Base-by-base conservation (phyloP, 2,113 vertebrate genomes). In the Condylura cristata region DNA sequence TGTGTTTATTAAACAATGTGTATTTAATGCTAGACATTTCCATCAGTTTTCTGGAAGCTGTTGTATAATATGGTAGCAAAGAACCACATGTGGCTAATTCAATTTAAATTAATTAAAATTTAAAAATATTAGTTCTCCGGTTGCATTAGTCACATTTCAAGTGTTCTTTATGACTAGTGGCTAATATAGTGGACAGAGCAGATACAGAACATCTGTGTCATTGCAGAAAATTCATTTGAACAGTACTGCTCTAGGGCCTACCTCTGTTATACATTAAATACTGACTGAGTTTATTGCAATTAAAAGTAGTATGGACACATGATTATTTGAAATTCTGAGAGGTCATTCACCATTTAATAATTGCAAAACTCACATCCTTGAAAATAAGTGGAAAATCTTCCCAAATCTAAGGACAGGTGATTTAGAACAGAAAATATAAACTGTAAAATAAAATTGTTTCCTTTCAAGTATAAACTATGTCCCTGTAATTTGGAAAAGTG, bases 291-390 rank as follows among this genome's bases (percentile, higher is more conserved):
- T 78, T 53, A 51, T 68, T 86, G 72, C 13, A 72, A 8, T 74
- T 14, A 41, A 65, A 88, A 56, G 17, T 60, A 84, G 46, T 41
- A 12, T n/a, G 18, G 30, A 61, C 44, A 68, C 56, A 41, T 83
- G 68, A 79, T 95, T 93, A 39, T 58, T 94, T 78, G 56, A 89
- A 82, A 89, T 78, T 82, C 41, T 41, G 44, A 91, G 18, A 94
- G 30, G 20, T 90, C 28, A 81, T 91, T 24, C 26, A 95, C 30
- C 26, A 95, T 78, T 91, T 85, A 66, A 70, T 61, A 85, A 86
- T 79, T 74, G 20, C 18, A 79, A 94, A 58, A 86, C 39, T 86
- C 24, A 89, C 24, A 46, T 71, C 44, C 39, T 78, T 48, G 74
- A 93, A 96, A 80, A 37, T 58, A 53, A 58, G 20, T 94, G 18